Evolutionary conservation across 1,140 invertebrate genomes (phyloP).

Genomic region (Drosophila bifasciata): DNA sequence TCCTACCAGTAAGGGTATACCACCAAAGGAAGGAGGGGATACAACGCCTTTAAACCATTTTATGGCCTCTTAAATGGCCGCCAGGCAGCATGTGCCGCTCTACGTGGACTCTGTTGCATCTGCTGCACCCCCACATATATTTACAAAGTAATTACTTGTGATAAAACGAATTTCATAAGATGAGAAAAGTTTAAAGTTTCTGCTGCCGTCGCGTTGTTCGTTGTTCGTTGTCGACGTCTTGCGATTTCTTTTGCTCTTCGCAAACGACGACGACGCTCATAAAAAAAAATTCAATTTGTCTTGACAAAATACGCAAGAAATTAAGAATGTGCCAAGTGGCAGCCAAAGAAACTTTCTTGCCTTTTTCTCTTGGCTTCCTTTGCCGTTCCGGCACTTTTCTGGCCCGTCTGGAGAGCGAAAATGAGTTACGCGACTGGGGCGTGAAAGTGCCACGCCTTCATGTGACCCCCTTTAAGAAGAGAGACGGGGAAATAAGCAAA

Average conservation of each 20-base stretch:
- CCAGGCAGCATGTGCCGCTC: slow-evolving; percentile 24
- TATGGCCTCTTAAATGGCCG: slow-evolving; percentile 17
- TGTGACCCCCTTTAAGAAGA: slow-evolving; percentile 7
- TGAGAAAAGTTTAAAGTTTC: slow-evolving; percentile 82
- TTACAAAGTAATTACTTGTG: slow-evolving; percentile 83
- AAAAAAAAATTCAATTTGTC: slow-evolving; percentile 82
- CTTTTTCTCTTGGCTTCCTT: slow-evolving; percentile 50
- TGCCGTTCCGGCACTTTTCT: slow-evolving; percentile 21
- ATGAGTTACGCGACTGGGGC: slow-evolving; percentile 74
- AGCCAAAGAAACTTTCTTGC: slow-evolving; percentile 78
- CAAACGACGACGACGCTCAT: slow-evolving; percentile 62
- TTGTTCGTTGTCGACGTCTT: slow-evolving; percentile 43
- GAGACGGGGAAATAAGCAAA: slow-evolving; percentile 3
- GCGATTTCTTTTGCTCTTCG: slow-evolving; percentile 65
- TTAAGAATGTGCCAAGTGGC: slow-evolving; percentile 82
- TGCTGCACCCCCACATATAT: slow-evolving; percentile 61
- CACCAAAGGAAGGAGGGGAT: too few species aligned
- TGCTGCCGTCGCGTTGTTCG: slow-evolving; percentile 24
- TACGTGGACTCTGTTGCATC: slow-evolving; percentile 9
- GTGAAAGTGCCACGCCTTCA: slow-evolving; percentile 69
- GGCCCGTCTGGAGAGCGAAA: slow-evolving; percentile 61
- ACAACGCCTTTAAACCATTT: slow-evolving; percentile 3
- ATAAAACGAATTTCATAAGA: slow-evolving; percentile 81
- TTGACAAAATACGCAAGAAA: slow-evolving; percentile 83
- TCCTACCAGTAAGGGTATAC: slow-evolving; percentile 9